Base-by-base conservation (phyloP, 2,888 invertebrate species). In the Cataglyphis rosenhaueri region DNA sequence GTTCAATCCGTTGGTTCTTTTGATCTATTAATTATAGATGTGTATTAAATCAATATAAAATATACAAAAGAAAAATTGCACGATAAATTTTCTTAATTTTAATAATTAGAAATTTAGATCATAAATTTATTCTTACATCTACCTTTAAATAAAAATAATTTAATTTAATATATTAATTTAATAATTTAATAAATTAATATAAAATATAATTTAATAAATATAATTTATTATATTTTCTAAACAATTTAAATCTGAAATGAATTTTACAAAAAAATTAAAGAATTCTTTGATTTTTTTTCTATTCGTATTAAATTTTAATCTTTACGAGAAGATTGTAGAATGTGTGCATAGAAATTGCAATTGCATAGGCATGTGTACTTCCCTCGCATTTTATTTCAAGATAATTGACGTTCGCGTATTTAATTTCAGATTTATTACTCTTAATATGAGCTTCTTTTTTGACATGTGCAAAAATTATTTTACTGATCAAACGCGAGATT, bases 181-280 rank as follows among this genome's bases (percentile, higher is more conserved):
- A 25, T 25, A 25, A 38, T 5, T 25, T 25, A 25, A 25, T 25
- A 25, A 25, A 25, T 25, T 25, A 25, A 25, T 25, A 25, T 0
- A 10, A 57, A 12, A 57, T 48, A 66, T 57, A 41, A n/a, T 3
- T 68, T 38, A 6, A 25, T 21, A 25, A 73, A 59, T 73, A 18
- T 1, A 61, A 61, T 41, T 73, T 61, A n/a, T 61, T 6, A 32
- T 29, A 5, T 32, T 6, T 44, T 15, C 6, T 55, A 15, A 21
- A 44, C 8, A 0, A 41, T 41, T 59, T 61, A 61, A 32, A 32
- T 32, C 12, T 48, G 12, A 65, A 65, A 64, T 21, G 0, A 62
- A 62, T 32, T 62, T 64, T 44, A 21, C n/a, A n/a, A 32, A 21
- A 62, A n/a, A 32, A 48, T 48, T 48, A 74, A 64, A 62, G 2